Evolutionary conservation across 2,113 vertebrate species (phyloP).

Genomic region (Urocolius indicus): DNA sequence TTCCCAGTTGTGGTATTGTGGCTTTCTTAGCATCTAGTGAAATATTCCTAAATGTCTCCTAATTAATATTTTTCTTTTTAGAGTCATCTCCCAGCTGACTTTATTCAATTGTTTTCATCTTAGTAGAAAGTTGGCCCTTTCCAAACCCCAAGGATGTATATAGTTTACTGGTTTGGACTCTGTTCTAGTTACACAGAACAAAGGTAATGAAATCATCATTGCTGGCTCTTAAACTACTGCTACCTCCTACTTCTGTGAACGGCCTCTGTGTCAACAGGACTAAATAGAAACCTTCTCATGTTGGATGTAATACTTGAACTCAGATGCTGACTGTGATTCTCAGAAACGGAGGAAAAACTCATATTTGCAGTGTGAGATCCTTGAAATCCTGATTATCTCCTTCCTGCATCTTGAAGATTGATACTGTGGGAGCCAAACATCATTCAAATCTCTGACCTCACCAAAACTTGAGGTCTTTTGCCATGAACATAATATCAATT

Average conservation of each 20-base stretch:
- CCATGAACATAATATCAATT: not conserved
- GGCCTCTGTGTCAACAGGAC: not conserved
- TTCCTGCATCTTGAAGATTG: not conserved
- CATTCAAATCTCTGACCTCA: not conserved
- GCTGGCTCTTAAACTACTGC: not conserved
- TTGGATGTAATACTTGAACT: not conserved
- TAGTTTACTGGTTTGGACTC: not conserved
- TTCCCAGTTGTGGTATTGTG: conserved; percentile 45
- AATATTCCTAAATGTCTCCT: conserved; percentile 43
- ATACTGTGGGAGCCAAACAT: not conserved
- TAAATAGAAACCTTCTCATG: not conserved
- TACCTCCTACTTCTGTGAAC: not conserved
- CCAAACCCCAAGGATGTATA: not conserved
- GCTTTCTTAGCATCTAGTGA: conserved; percentile 24
- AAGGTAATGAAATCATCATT: not conserved
- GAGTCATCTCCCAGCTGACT: conserved; percentile 40
- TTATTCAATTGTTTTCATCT: conserved; percentile 17
- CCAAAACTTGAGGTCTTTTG: not conserved
- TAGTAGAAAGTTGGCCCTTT: not conserved
- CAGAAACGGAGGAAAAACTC: not conserved
- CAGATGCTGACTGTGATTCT: not conserved
- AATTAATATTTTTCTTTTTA: conserved; percentile 44
- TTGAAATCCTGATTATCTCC: not conserved
- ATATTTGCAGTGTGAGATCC: not conserved
- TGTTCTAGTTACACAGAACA: not conserved